Evolutionary conservation across 2,113 vertebrate species (phyloP).

Genomic region (Vidua macroura): DNA sequence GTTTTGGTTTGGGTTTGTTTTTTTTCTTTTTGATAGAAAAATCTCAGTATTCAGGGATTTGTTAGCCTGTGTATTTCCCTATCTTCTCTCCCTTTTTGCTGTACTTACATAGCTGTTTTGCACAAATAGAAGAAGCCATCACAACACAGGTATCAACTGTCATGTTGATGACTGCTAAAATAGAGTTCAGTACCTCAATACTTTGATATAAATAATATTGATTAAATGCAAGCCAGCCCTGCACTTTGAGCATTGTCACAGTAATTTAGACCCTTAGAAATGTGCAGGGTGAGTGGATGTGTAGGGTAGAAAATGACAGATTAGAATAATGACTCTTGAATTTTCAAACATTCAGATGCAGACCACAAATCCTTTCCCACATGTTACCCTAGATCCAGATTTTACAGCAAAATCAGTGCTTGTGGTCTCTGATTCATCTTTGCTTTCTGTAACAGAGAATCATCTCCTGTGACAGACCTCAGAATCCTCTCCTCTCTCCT

Average conservation of each 20-base stretch:
- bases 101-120: background rate
- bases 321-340: background rate
- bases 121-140: background rate
- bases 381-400: background rate
- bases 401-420: background rate
- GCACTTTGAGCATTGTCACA: background rate
- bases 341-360: background rate
- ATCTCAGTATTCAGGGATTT: background rate
- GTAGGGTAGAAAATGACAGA: background rate
- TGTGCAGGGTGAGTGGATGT: background rate
- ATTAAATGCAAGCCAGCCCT: background rate
- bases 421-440: background rate
- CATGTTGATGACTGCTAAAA: background rate
- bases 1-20: background rate
- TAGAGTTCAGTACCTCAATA: background rate
- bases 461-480: background rate
- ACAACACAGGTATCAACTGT: background rate
- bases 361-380: background rate
- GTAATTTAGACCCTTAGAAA: background rate
- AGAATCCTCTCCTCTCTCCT: background rate
- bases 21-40: background rate
- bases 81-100: background rate
- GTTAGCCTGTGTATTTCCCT: background rate
- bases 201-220: background rate
- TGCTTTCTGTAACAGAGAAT: background rate